phyloP scores from a whole-genome alignment of 2,797 vertebrate species.

The Notolepis coatsorum region DNA sequence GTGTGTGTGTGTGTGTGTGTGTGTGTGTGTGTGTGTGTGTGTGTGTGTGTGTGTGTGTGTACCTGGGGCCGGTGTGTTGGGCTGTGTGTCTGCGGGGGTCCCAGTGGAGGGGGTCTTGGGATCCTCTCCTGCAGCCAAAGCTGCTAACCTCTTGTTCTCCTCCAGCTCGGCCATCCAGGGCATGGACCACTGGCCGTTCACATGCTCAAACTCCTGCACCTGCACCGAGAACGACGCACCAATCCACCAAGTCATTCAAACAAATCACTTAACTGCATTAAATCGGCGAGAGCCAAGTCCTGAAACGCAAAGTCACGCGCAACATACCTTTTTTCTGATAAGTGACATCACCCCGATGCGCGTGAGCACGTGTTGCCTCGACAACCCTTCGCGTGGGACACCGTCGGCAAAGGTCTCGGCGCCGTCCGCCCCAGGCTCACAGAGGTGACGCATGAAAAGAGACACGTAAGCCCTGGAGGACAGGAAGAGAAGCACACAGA shows the following conservation, averaged over 20 bases:
- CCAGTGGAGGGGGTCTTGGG: slow-evolving; percentile 93
- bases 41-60: slow-evolving; percentile 26
- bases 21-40: not conserved
- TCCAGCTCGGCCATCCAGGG: slow-evolving; percentile 93
- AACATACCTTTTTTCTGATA: slow-evolving; percentile 93
- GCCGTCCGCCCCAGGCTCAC: slow-evolving; percentile 97
- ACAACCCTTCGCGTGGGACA: slow-evolving; percentile 95
- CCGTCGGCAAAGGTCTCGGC: slow-evolving; percentile 98
- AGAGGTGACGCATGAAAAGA: slow-evolving; percentile 97
- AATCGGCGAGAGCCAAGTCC: not conserved
- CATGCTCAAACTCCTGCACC: slow-evolving; percentile 99
- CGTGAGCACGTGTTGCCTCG: slow-evolving; percentile 95
- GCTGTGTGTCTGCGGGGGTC: slow-evolving; percentile 94
- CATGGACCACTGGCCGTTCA: slow-evolving; percentile 99
- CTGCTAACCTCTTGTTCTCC: slow-evolving; percentile 94
- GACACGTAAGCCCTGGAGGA: slow-evolving; percentile 98
- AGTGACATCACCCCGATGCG: slow-evolving; percentile 99
- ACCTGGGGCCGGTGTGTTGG: slow-evolving; percentile 90
- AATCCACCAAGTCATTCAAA: not conserved
- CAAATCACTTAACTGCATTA: not conserved
- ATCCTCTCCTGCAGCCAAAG: slow-evolving; percentile 83
- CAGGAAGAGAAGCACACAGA: no score
- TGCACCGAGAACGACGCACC: no score
- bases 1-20: slow-evolving; percentile 4
- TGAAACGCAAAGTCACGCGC: not conserved